Evolutionary conservation across 1,140 invertebrate genomes (phyloP).

Genomic region (Temnothorax longispinosus): DNA sequence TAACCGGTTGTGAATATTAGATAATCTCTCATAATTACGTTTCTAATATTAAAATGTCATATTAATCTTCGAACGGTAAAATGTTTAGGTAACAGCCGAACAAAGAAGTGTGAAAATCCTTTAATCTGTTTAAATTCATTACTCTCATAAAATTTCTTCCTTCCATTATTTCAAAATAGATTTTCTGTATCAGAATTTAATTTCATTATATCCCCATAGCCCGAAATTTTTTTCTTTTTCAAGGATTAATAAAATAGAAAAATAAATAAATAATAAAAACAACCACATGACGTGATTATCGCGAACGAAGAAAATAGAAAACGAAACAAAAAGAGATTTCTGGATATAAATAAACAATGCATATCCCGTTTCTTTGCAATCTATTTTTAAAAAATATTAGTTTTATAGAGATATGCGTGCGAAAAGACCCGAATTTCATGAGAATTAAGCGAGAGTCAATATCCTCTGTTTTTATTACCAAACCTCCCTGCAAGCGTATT

Average conservation of each 20-base stretch:
- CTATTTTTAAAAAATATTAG: not conserved
- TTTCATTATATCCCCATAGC: not conserved
- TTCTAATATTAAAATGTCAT: not conserved
- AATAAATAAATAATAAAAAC: slow-evolving; percentile 27
- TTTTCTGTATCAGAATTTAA: not conserved
- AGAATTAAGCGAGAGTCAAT: not conserved
- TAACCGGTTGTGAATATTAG: not conserved
- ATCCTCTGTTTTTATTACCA: not conserved
- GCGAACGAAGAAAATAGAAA: not conserved
- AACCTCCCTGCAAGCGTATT: not conserved
- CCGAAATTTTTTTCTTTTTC: not conserved
- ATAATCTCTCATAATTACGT: not conserved
- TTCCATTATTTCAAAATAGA: not conserved
- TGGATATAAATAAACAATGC: not conserved
- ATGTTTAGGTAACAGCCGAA: not conserved
- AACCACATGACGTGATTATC: slow-evolving; percentile 11
- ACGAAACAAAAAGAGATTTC: slow-evolving; percentile 6
- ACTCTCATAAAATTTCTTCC: not conserved
- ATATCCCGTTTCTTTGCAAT: not conserved
- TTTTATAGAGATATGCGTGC: not conserved
- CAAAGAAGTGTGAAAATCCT: not conserved
- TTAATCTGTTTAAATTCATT: not conserved
- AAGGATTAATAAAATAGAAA: slow-evolving; percentile 22
- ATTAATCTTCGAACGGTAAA: not conserved
- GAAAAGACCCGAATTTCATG: not conserved